Evolutionary conservation across 2,797 vertebrate species (phyloP), one percentile per base, ranked within the genome.

Genomic region (Cynodonichthys magdalenae): DNA sequence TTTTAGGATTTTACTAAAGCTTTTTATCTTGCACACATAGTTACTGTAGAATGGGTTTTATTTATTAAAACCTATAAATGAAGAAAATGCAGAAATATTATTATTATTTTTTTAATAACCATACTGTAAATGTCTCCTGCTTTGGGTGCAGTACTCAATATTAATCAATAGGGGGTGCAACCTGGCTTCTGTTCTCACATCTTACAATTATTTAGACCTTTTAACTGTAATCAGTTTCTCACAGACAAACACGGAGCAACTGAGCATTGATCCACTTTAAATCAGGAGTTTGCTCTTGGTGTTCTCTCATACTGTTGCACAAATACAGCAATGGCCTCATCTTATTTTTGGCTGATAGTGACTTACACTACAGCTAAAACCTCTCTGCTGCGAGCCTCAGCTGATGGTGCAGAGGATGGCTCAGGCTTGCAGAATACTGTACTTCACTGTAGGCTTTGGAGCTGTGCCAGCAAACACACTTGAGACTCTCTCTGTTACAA

Each of bases 371-470:
- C 27, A 71, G 77, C 66, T 80, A 61, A 83, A 82, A 75, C 72
- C 78, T 68, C 70, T 69, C 56, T 44, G 56, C 59, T 63, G 42
- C 61, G 68, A 80, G 59, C 71, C 66, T 56, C 50, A 63, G 79
- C 59, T 63, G 75, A 77, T 71, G 69, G 67, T 86, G 86, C 72
- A 84, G 84, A 84, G 74, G 78, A 80, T 71, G 72, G 74, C 57
- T 71, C 53, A 34, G 59, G 74, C 59, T 67, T 63, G 63, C 65
- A 82, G 75, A 74, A 66, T 63, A 83, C 69, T 83, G 82, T 80
- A 78, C 79, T 66, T 78, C 59, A 87, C 80, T 83, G 80, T 86
- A 77, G 80, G 80, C 70, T 79, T 77, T 84, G 81, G 86, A 80
- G 15, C 17, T 69, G 66, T 80, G 84, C 84, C 87, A 89, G 57